A percentile compares a stretch with the other conserved stretches of the same genome.
Evolutionary conservation across 1,140 invertebrate genomes (phyloP).

Genomic region (Artemia franciscana): DNA sequence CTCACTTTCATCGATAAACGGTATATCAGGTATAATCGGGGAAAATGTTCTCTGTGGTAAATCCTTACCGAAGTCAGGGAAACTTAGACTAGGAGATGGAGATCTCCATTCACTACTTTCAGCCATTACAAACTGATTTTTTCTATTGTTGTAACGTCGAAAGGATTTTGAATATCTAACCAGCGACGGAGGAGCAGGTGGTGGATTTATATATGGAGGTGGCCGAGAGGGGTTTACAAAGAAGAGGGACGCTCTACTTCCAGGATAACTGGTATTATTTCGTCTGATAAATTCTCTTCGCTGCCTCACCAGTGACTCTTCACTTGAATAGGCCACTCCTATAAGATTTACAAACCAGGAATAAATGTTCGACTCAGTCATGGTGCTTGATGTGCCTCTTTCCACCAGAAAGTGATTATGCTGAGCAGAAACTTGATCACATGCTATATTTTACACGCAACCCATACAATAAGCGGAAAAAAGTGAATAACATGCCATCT

Average conservation of each 20-base stretch:
- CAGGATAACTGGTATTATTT: neutral
- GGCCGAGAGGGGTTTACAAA: neutral
- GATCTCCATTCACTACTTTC: neutral
- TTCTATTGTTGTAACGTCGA: neutral
- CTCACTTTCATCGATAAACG: neutral
- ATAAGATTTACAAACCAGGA: too few species aligned
- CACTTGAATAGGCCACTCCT: neutral
- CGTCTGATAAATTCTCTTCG: neutral
- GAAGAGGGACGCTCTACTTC: neutral
- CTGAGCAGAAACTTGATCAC: too few species aligned
- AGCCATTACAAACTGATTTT: neutral
- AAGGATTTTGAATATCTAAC: neutral
- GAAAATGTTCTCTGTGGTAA: neutral
- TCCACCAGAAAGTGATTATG: too few species aligned
- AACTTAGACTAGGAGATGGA: neutral
- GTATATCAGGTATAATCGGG: neutral
- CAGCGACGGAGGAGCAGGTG: neutral
- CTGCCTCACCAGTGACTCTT: neutral
- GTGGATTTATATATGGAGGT: neutral
- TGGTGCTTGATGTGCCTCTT: too few species aligned
- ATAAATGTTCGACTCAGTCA: too few species aligned
- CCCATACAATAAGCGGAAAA: too few species aligned
- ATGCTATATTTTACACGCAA: too few species aligned
- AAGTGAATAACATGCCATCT: too few species aligned
- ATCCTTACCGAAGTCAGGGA: neutral